phyloP scores from a whole-genome alignment of 30 jellyfish, hydroid and myxozoan genomes.

The Pseudorhiza aurosa region DNA sequence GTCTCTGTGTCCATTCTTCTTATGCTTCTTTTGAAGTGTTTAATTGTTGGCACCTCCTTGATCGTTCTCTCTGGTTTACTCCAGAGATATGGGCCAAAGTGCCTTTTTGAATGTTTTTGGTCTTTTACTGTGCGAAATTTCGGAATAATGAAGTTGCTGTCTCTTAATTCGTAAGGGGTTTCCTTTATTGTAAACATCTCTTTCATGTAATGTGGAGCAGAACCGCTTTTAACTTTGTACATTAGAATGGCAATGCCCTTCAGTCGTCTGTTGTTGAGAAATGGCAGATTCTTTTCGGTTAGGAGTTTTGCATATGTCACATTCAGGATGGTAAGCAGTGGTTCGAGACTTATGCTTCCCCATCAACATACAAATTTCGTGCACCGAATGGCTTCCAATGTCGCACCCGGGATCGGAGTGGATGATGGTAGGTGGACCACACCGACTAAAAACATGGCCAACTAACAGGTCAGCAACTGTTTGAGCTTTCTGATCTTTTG shows the following conservation, averaged over 20 bases:
- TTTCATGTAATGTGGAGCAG: conserved; percentile 26
- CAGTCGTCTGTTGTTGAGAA: conserved; percentile 52
- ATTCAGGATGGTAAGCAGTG: conserved; percentile 13
- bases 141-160: conserved; percentile 25
- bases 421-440: conserved; percentile 19
- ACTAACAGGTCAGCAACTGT: conserved; percentile 41
- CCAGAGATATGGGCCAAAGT: conserved; percentile 56
- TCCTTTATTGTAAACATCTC: conserved; percentile 33
- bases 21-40: background rate
- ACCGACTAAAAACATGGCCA: conserved; percentile 5
- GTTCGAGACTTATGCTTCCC: conserved; percentile 17
- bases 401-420: conserved; percentile 36
- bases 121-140: conserved; percentile 29
- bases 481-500: conserved; percentile 14
- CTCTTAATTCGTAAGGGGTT: conserved; percentile 41
- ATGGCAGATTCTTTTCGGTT: conserved; percentile 22
- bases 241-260: conserved; percentile 38
- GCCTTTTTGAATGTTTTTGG: conserved; percentile 33
- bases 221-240: conserved; percentile 38
- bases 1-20: background rate
- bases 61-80: conserved; percentile 33
- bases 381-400: conserved; percentile 6
- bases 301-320: conserved; percentile 55
- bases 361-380: conserved; percentile 15
- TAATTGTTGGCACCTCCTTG: conserved; percentile 48